phyloP scores from a whole-genome alignment of 2,797 vertebrate species.

The Hirundo rustica region DNA sequence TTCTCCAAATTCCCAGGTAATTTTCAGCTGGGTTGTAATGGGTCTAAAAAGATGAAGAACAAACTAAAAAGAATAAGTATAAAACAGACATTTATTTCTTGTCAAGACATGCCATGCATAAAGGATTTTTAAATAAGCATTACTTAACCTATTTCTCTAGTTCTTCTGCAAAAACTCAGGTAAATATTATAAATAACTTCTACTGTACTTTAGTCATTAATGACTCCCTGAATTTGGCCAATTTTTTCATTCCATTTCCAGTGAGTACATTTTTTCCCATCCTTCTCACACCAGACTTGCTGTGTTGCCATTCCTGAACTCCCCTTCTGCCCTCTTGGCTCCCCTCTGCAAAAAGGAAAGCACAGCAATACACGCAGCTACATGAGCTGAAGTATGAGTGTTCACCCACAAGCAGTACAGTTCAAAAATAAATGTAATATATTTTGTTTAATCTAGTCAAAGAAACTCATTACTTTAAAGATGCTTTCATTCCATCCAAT shows the following conservation, averaged over 20 bases:
- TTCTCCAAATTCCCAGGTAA: not conserved
- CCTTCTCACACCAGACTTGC: not conserved
- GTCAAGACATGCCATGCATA: accelerated
- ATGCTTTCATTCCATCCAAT: not conserved
- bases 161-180: not conserved
- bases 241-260: not conserved
- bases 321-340: not conserved
- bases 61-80: not conserved
- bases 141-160: not conserved
- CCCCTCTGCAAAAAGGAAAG: not conserved
- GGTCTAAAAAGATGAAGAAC: not conserved
- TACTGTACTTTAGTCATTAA: not conserved
- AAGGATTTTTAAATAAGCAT: not conserved
- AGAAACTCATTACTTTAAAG: not conserved
- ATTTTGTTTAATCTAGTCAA: not conserved
- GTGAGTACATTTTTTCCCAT: not conserved
- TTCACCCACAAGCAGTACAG: not conserved
- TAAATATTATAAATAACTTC: not conserved
- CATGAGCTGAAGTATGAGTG: not conserved
- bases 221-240: not conserved
- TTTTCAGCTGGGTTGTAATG: not conserved
- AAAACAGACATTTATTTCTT: not conserved
- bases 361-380: not conserved
- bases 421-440: not conserved
- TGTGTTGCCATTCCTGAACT: not conserved